A percentile compares a stretch with the other conserved stretches of the same genome.
Conservation (phyloP, 2,888 invertebrate species). For the Chymomyza fuscimana region DNA sequence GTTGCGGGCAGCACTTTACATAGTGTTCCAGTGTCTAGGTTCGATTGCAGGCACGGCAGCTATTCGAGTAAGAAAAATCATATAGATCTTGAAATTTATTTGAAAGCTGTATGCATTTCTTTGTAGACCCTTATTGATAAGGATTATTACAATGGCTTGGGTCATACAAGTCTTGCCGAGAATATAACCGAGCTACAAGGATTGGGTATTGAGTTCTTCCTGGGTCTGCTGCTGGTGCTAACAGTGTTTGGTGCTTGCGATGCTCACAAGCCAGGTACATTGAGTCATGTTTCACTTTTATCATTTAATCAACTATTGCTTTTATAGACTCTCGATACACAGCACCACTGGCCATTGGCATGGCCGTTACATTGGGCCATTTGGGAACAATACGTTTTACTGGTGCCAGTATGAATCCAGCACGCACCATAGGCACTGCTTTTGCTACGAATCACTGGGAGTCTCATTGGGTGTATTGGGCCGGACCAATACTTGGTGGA, state of each 20-base stretch:
- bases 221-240: conserved; percentile 92
- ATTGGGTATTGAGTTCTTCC: conserved; percentile 93
- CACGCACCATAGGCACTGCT: conserved; percentile 92
- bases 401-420: conserved; percentile 96
- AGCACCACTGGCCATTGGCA: conserved; percentile 92
- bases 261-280: conserved; percentile 76
- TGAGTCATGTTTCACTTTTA: neutral
- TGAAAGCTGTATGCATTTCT: neutral
- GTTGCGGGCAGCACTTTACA: conserved; percentile 87
- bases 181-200: conserved; percentile 88
- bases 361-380: conserved; percentile 92
- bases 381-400: conserved; percentile 91
- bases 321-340: conserved; percentile 87
- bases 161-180: conserved; percentile 84
- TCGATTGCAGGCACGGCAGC: conserved; percentile 89
- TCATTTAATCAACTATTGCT: neutral
- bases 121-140: conserved; percentile 66
- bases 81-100: neutral
- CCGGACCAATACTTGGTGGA: conserved; percentile 91
- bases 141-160: conserved; percentile 83
- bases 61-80: conserved; percentile 82
- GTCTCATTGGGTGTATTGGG: conserved; percentile 95
- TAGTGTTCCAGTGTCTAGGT: conserved; percentile 90
- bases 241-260: conserved; percentile 90
- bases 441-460: conserved; percentile 87